These are phyloP conservation scores for Trematomus loennbergii DNA, from an alignment of 2,113 vertebrate species.

Conservation along the genomic window DNA sequence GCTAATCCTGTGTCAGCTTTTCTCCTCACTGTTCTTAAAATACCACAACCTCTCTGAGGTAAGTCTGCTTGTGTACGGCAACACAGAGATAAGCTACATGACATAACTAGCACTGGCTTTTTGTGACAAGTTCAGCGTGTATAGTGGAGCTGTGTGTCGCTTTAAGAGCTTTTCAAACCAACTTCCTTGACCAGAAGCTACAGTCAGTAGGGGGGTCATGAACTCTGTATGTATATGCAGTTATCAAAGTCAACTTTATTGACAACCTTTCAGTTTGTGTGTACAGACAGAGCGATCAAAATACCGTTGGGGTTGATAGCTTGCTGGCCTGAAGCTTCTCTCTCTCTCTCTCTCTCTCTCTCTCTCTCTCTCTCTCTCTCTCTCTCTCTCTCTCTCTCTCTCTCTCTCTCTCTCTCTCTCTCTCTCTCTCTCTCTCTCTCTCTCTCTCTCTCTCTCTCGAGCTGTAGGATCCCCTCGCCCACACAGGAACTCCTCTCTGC, in stretches of 20 bases:
- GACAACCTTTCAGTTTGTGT: too few species aligned
- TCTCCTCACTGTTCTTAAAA: conserved; percentile 74
- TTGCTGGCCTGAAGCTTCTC: neutral
- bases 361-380: neutral
- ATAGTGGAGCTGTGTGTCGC: too few species aligned
- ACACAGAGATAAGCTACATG: conserved; percentile 30
- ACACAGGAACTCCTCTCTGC: too few species aligned
- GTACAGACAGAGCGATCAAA: too few species aligned
- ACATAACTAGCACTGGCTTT: conserved; percentile 31
- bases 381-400: neutral
- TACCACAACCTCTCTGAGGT: conserved; percentile 60
- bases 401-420: too few species aligned
- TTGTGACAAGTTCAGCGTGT: neutral
- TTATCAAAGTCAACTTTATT: too few species aligned
- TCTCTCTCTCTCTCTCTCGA: neutral
- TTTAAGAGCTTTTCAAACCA: neutral
- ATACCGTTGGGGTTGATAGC: conserved; percentile 24
- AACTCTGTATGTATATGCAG: neutral
- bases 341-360: neutral
- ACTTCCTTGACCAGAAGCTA: neutral
- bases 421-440: neutral
- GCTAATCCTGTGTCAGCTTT: conserved; percentile 73
- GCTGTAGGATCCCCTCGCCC: too few species aligned
- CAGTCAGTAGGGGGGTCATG: neutral
- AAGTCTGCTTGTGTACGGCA: conserved; percentile 42